A percentile compares a stretch with the other conserved stretches of the same genome.
Conservation (phyloP, 2,888 invertebrate genomes). For the Agriotes lineatus region DNA sequence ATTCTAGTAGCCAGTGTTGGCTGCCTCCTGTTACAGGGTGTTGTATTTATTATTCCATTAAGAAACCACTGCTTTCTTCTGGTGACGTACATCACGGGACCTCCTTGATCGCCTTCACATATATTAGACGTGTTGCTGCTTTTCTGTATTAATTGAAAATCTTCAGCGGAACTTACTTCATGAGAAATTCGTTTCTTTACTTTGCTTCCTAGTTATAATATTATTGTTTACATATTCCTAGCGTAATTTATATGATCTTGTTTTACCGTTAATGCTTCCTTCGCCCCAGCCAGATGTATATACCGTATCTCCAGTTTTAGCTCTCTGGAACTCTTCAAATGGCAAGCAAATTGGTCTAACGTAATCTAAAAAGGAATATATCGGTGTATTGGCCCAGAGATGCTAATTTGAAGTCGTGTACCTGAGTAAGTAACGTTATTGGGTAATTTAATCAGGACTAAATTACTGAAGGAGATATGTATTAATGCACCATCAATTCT, state of each 20-base stretch:
- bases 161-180: background rate
- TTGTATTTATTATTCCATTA: background rate
- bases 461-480: background rate
- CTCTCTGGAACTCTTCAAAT: background rate
- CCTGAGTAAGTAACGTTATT: background rate
- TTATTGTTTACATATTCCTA: too few species aligned
- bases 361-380: background rate
- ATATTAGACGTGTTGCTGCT: background rate
- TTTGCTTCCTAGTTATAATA: too few species aligned
- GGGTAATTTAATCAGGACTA: background rate
- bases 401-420: too few species aligned
- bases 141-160: too few species aligned
- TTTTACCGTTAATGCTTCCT: background rate
- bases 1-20: too few species aligned
- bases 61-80: background rate
- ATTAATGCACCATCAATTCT: background rate
- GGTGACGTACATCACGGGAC: background rate
- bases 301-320: background rate
- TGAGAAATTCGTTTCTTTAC: too few species aligned
- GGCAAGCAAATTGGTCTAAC: conserved; percentile 1
- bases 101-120: background rate
- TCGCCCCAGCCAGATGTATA: background rate
- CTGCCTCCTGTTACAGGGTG: too few species aligned
- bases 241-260: too few species aligned
- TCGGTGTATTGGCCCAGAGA: too few species aligned